Evolutionary conservation across 1,140 invertebrate genomes (phyloP).

Genomic region (Camponotus floridanus): DNA sequence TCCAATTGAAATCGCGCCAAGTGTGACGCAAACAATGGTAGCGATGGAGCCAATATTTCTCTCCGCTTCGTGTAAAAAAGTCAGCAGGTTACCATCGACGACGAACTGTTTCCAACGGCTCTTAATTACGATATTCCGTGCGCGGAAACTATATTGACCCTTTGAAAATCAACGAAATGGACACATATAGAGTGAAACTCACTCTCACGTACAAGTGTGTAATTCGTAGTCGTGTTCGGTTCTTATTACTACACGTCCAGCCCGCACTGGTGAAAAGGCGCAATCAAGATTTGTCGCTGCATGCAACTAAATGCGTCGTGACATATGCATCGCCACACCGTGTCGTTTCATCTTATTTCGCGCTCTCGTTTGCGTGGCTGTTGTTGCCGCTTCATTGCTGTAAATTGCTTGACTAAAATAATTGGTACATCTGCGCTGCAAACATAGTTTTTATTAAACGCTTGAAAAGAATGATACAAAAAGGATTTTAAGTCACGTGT

Average conservation of each 20-base stretch:
- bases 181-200: slow-evolving; percentile 38
- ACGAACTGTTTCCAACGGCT: slow-evolving; percentile 44
- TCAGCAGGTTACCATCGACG: slow-evolving; percentile 58
- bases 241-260: slow-evolving; percentile 63
- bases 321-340: slow-evolving; percentile 41
- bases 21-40: slow-evolving; percentile 61
- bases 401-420: slow-evolving; percentile 24
- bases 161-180: slow-evolving; percentile 70
- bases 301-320: slow-evolving; percentile 27
- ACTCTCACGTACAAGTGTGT: neutral
- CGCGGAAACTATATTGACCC: slow-evolving; percentile 63
- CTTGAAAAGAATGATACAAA: neutral
- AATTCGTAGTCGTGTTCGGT: slow-evolving; percentile 51
- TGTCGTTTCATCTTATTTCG: slow-evolving; percentile 55
- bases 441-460: neutral
- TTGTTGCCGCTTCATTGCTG: slow-evolving; percentile 15
- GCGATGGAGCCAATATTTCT: slow-evolving; percentile 64
- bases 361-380: slow-evolving; percentile 14
- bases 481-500: neutral
- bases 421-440: neutral
- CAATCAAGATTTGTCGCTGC: slow-evolving; percentile 73
- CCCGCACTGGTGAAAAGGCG: slow-evolving; percentile 68
- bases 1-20: slow-evolving; percentile 60
- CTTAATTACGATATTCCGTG: slow-evolving; percentile 52
- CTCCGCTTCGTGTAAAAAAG: slow-evolving; percentile 48